A percentile compares a stretch with the other conserved stretches of the same genome.
Conservation (phyloP, 2,113 vertebrate genomes). For the Trogon melanurus region DNA sequence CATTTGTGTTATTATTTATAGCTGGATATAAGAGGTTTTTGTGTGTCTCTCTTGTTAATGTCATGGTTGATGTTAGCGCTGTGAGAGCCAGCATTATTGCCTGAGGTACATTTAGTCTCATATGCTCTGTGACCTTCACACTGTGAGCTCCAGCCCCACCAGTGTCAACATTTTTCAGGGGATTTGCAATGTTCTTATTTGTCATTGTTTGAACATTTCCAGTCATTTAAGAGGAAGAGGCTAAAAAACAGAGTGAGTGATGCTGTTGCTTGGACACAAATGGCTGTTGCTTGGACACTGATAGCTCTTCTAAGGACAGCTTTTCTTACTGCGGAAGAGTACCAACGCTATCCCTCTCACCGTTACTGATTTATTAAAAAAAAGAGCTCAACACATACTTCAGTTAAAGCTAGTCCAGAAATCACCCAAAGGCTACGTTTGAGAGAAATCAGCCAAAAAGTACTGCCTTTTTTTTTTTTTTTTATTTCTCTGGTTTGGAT, state of each 20-base stretch:
- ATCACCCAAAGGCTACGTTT: background rate
- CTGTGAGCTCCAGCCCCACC: background rate
- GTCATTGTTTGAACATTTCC: conserved; percentile 5
- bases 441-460: background rate
- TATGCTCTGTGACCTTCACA: background rate
- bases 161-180: background rate
- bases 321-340: background rate
- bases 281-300: background rate
- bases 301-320: background rate
- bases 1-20: background rate
- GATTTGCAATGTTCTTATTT: background rate
- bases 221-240: background rate
- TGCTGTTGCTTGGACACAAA: conserved; percentile 17
- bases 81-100: background rate
- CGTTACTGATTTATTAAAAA: background rate
- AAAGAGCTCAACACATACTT: background rate
- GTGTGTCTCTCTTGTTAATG: background rate
- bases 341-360: background rate
- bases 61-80: background rate
- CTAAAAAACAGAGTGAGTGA: background rate
- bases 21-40: background rate
- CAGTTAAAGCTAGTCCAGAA: background rate
- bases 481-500: background rate
- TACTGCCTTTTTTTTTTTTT: background rate
- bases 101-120: background rate